These are phyloP conservation scores for Arrhamphus sclerolepis DNA, from an alignment of 2,797 vertebrate genomes.

Conservation along the genomic window DNA sequence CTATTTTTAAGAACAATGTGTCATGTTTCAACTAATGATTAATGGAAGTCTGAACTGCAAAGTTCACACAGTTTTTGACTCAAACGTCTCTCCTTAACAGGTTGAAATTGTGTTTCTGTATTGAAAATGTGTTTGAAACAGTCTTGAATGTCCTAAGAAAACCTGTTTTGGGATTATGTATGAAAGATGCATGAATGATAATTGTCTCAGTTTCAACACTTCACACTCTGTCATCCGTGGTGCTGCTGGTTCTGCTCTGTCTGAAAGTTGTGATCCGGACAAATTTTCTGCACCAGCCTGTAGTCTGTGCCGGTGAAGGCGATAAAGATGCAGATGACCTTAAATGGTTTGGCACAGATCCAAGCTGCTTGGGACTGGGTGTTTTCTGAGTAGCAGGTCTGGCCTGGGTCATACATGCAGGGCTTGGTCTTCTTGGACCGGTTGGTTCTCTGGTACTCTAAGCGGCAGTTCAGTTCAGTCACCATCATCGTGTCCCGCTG, in stretches of 20 bases:
- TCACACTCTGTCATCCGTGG: constrained; percentile 79
- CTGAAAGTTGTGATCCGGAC: constrained; percentile 96
- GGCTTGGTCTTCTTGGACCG: constrained; percentile 91
- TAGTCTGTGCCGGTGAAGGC: constrained; percentile 96
- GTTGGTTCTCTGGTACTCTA: constrained; percentile 96
- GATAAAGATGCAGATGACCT: constrained; percentile 98
- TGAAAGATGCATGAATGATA: constrained; percentile 21
- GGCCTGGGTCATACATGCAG: constrained; percentile 91
- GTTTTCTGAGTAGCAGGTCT: constrained; percentile 94
- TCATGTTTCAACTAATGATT: no score
- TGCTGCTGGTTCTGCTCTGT: constrained; percentile 82
- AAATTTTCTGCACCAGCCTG: constrained; percentile 97
- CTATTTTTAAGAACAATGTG: no score
- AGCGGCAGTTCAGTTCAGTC: constrained; percentile 90
- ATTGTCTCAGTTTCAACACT: constrained; percentile 1
- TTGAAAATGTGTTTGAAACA: constrained; percentile 1
- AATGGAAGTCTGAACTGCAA: no score
- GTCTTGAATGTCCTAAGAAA: constrained; percentile 1
- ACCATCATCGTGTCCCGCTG: constrained; percentile 78
- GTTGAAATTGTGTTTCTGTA: constrained; percentile 5
- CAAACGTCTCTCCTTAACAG: constrained; percentile 9
- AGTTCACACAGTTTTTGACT: constrained; percentile 8
- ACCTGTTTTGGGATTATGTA: constrained; percentile 23
- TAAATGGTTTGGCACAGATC: constrained; percentile 97
- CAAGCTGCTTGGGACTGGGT: constrained; percentile 95